phyloP scores from a whole-genome alignment of 2,888 invertebrate genomes.

The Anthoptus insignis region DNA sequence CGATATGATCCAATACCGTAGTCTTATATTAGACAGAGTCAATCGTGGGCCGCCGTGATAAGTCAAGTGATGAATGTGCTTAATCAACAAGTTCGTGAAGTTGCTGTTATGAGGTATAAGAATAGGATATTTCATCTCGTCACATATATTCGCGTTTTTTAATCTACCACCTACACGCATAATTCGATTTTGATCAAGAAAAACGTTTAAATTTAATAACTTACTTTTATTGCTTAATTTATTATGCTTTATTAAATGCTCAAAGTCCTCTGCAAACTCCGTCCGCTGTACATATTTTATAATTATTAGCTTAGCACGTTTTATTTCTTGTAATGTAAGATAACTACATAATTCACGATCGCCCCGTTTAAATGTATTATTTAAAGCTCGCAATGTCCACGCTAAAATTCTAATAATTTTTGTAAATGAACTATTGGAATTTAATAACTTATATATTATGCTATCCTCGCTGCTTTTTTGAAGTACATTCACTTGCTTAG shows the following conservation, averaged over 20 bases:
- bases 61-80: no score
- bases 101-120: no score
- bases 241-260: not conserved
- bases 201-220: constrained; percentile 31
- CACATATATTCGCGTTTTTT: not conserved
- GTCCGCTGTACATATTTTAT: constrained; percentile 29
- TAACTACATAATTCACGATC: constrained; percentile 2
- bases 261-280: constrained; percentile 27
- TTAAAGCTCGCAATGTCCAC: not conserved
- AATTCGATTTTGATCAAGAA: constrained; percentile 3
- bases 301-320: constrained; percentile 19
- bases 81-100: no score
- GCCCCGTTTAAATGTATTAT: not conserved
- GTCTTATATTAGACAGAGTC: no score
- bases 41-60: no score
- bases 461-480: not conserved
- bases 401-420: constrained; percentile 24
- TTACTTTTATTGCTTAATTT: constrained; percentile 22
- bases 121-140: no score
- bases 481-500: not conserved
- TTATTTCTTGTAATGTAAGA: constrained; percentile 31
- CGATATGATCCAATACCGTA: no score
- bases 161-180: not conserved
- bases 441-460: not conserved
- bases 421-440: constrained; percentile 17